Conservation (phyloP, 2,113 vertebrate species). For the Xenopus laevis region DNA sequence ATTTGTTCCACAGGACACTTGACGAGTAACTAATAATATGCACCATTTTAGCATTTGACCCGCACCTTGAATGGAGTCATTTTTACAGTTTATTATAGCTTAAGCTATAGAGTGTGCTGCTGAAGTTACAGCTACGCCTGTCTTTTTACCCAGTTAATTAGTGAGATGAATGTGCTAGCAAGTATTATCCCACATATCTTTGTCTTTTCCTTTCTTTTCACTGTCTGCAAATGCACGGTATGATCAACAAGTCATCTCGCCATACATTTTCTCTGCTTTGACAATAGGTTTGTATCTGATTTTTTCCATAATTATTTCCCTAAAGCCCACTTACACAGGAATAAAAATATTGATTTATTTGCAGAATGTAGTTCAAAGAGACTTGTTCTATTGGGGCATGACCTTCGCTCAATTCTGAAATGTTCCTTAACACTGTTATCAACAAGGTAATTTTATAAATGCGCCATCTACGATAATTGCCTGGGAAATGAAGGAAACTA, state of each 20-base stretch:
- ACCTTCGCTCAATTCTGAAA: conserved; percentile 39
- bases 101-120: no score
- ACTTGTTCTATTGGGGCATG: conserved; percentile 44
- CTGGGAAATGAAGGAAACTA: conserved; percentile 32
- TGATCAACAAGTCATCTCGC: conserved; percentile 35
- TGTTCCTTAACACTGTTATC: conserved; percentile 32
- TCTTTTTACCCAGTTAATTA: conserved; percentile 4
- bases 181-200: conserved; percentile 10
- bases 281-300: conserved; percentile 30
- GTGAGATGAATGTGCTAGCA: background rate
- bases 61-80: no score
- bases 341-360: conserved; percentile 44
- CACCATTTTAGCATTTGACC: no score
- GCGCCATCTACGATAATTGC: conserved; percentile 34
- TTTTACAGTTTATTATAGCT: no score
- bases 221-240: conserved; percentile 19
- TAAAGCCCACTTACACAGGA: conserved; percentile 32
- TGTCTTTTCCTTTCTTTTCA: background rate
- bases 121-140: no score
- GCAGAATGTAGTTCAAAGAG: conserved; percentile 38
- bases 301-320: conserved; percentile 42
- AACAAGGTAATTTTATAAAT: conserved; percentile 34
- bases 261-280: conserved; percentile 16
- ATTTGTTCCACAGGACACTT: no score
- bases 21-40: no score